These are phyloP conservation scores for Trissolcus brochymenae DNA, from an alignment of 2,888 invertebrate genomes.

Conservation along the genomic window DNA sequence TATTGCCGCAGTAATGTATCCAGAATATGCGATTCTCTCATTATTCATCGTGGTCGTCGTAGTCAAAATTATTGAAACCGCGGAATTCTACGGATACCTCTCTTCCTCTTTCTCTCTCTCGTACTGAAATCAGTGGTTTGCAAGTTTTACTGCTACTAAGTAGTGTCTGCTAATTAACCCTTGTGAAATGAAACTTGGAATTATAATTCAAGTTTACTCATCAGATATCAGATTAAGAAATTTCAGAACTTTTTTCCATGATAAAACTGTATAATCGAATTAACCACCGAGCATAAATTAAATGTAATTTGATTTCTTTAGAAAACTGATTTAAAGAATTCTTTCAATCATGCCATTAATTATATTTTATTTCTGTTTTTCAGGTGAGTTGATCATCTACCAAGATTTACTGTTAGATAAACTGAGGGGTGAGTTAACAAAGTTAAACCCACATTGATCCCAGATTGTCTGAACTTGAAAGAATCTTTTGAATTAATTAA, in stretches of 20 bases:
- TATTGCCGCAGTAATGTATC: constrained; percentile 61
- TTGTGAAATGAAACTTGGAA: background rate
- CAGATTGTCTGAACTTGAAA: too few relatives aligned
- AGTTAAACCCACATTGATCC: too few relatives aligned
- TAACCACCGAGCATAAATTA: too few relatives aligned
- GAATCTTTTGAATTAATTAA: constrained; percentile 64
- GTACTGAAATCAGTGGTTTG: constrained; percentile 36
- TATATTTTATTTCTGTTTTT: background rate
- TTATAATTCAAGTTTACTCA: too few relatives aligned
- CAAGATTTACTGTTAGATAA: constrained; percentile 37
- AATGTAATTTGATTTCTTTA: too few relatives aligned
- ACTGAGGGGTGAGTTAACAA: constrained; percentile 57
- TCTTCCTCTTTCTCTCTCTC: background rate
- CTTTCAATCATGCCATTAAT: too few relatives aligned
- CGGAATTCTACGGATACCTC: constrained; percentile 49
- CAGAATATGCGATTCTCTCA: constrained; percentile 63
- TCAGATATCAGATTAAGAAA: too few relatives aligned
- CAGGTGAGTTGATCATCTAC: background rate
- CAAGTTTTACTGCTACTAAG: constrained; percentile 46
- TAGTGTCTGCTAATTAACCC: constrained; percentile 16
- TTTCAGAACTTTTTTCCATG: constrained; percentile 9
- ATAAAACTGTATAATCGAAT: too few relatives aligned
- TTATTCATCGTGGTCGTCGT: constrained; percentile 61
- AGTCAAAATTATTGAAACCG: constrained; percentile 60
- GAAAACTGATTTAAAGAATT: too few relatives aligned